phyloP scores from a whole-genome alignment of 1,140 invertebrate species.

The Scaptomyza hsui region DNA sequence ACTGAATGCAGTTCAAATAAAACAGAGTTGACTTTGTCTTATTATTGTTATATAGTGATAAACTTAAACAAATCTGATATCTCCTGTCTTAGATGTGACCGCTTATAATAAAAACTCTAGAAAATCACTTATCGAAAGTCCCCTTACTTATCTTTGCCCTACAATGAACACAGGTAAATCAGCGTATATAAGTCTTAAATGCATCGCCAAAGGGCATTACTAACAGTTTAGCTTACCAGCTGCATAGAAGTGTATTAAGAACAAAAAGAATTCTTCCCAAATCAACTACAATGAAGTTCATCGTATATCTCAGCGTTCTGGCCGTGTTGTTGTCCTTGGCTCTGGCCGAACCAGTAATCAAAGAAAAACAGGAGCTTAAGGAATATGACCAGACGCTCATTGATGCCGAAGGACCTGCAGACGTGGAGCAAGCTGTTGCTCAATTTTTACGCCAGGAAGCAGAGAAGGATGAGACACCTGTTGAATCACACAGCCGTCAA shows the following conservation, averaged over 20 bases:
- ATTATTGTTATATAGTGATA: constrained; percentile 7
- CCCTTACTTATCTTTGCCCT: neutral
- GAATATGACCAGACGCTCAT: neutral
- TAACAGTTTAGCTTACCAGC: neutral
- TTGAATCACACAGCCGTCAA: neutral
- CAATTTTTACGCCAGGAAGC: neutral
- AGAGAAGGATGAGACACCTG: neutral
- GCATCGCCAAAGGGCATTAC: neutral
- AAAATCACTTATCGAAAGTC: constrained; percentile 13
- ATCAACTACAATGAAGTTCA: constrained; percentile 12
- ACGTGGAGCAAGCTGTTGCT: neutral
- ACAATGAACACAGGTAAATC: neutral
- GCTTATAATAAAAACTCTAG: constrained; percentile 2
- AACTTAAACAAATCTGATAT: neutral
- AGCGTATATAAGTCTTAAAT: constrained; percentile 2
- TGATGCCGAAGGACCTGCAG: neutral
- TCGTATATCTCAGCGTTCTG: neutral
- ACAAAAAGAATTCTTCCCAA: neutral
- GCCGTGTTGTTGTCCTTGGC: neutral
- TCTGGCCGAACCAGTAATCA: neutral
- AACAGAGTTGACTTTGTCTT: neutral
- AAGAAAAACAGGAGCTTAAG: neutral
- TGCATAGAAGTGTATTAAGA: neutral
- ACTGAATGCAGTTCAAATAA: neutral
- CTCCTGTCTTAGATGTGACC: neutral